A percentile compares a stretch with the other conserved stretches of the same genome.
Evolutionary conservation across 2,113 vertebrate species (phyloP).

Genomic region (Theropithecus gelada): DNA sequence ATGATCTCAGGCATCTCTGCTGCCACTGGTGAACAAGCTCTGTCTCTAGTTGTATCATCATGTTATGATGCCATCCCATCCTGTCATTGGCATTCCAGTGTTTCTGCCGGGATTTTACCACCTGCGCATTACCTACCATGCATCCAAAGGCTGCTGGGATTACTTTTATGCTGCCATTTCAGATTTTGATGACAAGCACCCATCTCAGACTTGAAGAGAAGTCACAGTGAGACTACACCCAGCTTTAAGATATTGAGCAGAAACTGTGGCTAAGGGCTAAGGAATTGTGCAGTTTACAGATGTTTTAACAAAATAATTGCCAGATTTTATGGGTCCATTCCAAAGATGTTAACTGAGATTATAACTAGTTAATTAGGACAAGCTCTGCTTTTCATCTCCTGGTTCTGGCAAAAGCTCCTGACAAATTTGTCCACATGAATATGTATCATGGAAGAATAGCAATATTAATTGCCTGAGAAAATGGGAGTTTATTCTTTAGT

Average conservation of each 20-base stretch:
- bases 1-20: neutral
- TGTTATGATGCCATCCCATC: conserved; percentile 82
- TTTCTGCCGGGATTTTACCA: conserved; percentile 97
- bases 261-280: neutral
- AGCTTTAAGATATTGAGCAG: neutral
- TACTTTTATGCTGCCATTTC: conserved; percentile 98
- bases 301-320: neutral
- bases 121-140: conserved; percentile 94
- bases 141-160: conserved; percentile 93
- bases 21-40: neutral
- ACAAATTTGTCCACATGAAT: neutral
- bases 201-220: neutral
- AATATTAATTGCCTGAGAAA: too few relatives aligned
- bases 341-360: neutral
- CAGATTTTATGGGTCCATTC: neutral
- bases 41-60: neutral
- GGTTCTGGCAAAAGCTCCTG: neutral
- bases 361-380: neutral
- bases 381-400: neutral
- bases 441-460: neutral
- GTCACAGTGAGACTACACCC: neutral
- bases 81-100: conserved; percentile 95
- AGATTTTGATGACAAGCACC: conserved; percentile 92
- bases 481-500: too few relatives aligned
- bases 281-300: neutral